A percentile compares a stretch with the other conserved stretches of the same genome.
phyloP scores from a whole-genome alignment of 1,140 invertebrate genomes.

The Oncopeltus fasciatus region DNA sequence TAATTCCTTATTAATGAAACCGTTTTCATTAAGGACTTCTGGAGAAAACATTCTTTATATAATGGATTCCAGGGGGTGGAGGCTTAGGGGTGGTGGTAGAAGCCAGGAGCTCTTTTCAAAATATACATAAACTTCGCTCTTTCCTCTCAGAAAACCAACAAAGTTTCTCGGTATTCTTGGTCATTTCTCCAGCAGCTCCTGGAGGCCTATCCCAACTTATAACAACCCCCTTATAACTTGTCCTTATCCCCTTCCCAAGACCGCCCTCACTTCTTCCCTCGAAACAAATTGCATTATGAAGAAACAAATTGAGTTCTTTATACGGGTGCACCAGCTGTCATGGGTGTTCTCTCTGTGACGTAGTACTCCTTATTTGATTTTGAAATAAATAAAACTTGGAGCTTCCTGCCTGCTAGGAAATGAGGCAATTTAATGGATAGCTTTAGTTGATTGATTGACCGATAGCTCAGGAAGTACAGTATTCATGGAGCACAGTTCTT shows the following conservation, averaged over 20 bases:
- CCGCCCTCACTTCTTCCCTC: not conserved
- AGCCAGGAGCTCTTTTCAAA: conserved; percentile 1
- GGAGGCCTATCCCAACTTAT: conserved; percentile 1
- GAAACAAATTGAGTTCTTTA: conserved; percentile 5
- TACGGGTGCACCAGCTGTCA: not conserved
- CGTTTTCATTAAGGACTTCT: conserved; percentile 13
- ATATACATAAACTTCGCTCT: conserved; percentile 3
- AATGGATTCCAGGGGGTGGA: conserved; percentile 1
- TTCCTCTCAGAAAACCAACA: not conserved
- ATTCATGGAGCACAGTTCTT: too few relatives aligned
- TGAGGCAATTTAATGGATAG: too few relatives aligned
- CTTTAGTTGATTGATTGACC: too few relatives aligned
- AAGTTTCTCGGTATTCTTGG: conserved; percentile 2
- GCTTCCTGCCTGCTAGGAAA: too few relatives aligned
- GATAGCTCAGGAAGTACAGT: too few relatives aligned
- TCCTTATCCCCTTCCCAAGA: not conserved
- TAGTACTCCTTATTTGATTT: too few relatives aligned
- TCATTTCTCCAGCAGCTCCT: not conserved
- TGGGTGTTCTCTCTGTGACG: too few relatives aligned
- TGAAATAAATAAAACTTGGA: too few relatives aligned
- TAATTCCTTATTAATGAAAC: conserved; percentile 13
- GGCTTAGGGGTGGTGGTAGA: not conserved
- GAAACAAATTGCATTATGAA: not conserved
- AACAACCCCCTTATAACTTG: conserved; percentile 7
- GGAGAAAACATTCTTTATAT: conserved; percentile 8